Evolutionary conservation across 2,113 vertebrate species (phyloP).

Genomic region (Setophaga coronata): DNA sequence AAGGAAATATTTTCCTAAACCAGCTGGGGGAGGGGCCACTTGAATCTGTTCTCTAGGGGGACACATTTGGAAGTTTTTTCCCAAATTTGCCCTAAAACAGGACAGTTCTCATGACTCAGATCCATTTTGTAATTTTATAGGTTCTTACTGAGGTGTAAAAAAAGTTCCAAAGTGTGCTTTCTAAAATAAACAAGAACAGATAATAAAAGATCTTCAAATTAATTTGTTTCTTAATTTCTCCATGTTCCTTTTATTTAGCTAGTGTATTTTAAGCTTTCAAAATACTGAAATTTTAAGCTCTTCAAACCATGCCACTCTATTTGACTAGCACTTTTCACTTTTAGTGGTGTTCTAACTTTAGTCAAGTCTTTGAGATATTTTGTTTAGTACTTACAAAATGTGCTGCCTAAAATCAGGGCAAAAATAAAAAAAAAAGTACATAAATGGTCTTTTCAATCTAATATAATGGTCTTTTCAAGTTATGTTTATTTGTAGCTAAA

Average conservation of each 20-base stretch:
- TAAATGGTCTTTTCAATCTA: neutral
- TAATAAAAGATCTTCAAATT: neutral
- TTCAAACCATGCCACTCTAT: neutral
- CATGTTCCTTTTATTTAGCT: neutral
- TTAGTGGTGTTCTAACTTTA: neutral
- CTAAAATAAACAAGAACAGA: neutral
- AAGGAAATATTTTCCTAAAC: neutral
- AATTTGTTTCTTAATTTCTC: neutral
- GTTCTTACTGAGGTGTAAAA: neutral
- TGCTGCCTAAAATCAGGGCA: neutral
- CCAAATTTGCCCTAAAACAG: neutral
- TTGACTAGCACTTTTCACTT: neutral
- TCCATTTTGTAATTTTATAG: neutral
- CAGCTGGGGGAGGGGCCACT: neutral
- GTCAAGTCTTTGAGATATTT: neutral
- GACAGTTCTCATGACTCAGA: neutral
- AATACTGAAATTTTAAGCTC: neutral
- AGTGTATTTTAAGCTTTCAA: neutral
- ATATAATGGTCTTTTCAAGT: neutral
- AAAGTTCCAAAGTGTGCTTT: neutral
- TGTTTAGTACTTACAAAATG: neutral
- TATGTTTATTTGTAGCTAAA: neutral
- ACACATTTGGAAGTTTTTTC: neutral
- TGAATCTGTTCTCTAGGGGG: neutral
- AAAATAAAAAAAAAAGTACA: neutral